Conservation (phyloP, 2,113 vertebrate species). For the Suricata suricatta region DNA sequence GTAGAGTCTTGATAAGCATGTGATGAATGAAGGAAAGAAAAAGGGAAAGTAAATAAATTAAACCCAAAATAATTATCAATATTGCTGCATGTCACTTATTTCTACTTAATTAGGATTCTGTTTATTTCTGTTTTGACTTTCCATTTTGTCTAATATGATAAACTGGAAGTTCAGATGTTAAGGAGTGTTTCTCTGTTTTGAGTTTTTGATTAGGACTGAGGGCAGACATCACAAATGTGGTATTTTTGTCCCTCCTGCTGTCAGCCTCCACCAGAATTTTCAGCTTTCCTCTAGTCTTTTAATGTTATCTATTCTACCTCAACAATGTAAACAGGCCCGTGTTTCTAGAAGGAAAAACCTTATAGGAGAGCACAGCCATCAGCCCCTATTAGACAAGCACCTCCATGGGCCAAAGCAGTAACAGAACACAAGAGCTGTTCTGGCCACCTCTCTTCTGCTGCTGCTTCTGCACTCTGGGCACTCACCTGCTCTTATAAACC, state of each 20-base stretch:
- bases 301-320: neutral
- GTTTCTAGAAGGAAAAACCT: neutral
- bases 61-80: neutral
- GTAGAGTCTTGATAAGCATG: neutral
- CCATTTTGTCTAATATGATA: neutral
- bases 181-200: neutral
- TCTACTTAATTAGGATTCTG: constrained; percentile 16
- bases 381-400: neutral
- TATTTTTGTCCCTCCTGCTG: neutral
- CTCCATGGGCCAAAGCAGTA: neutral
- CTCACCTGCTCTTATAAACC: neutral
- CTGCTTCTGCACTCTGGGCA: neutral
- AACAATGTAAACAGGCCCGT: neutral
- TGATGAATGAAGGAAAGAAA: constrained; percentile 27
- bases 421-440: neutral
- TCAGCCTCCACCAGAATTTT: neutral
- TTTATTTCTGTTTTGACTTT: neutral
- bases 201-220: neutral
- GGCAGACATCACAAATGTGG: neutral
- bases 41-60: neutral
- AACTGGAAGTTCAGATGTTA: neutral
- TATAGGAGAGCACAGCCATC: neutral
- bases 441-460: neutral
- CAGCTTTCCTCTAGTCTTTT: neutral
- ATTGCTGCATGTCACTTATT: neutral